These are phyloP conservation scores for Toxotes jaculatrix DNA, from an alignment of 2,113 vertebrate genomes.

Conservation along the genomic window DNA sequence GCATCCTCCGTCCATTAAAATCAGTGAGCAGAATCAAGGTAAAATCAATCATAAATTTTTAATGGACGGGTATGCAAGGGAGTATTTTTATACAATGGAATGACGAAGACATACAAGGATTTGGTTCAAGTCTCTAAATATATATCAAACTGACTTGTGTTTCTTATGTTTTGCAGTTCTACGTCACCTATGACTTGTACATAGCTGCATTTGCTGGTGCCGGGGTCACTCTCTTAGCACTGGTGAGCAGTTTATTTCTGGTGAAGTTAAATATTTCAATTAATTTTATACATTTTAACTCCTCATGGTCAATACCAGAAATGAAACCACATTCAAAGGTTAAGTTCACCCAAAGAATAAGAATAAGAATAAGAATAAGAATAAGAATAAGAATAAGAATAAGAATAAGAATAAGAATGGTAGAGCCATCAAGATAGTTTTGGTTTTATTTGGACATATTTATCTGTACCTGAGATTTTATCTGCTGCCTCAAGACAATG, in stretches of 20 bases:
- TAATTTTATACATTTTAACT: not conserved
- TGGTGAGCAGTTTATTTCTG: conserved; percentile 86
- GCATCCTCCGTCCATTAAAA: conserved; percentile 4
- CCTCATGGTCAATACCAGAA: not conserved
- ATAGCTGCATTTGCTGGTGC: conserved; percentile 96
- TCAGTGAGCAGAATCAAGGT: not conserved
- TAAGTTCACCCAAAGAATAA: not conserved
- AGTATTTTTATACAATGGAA: not conserved
- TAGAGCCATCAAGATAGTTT: not conserved
- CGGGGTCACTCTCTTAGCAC: conserved; percentile 91
- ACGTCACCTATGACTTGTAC: conserved; percentile 96
- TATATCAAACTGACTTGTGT: conserved; percentile 17
- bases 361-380: not conserved
- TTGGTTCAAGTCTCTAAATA: not conserved
- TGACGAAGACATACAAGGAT: not conserved
- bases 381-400: too few relatives aligned
- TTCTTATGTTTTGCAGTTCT: conserved; percentile 86
- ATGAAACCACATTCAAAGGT: not conserved
- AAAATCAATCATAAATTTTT: conserved; percentile 9
- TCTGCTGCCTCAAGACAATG: not conserved
- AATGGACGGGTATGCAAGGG: not conserved
- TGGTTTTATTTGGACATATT: not conserved
- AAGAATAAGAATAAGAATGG: not conserved
- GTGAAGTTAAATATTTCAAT: not conserved
- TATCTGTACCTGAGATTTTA: not conserved